Percentiles rank a stretch among this genome's conserved stretches.
Evolutionary conservation across 1,140 invertebrate species (phyloP).

Genomic region (Drosophila tani): DNA sequence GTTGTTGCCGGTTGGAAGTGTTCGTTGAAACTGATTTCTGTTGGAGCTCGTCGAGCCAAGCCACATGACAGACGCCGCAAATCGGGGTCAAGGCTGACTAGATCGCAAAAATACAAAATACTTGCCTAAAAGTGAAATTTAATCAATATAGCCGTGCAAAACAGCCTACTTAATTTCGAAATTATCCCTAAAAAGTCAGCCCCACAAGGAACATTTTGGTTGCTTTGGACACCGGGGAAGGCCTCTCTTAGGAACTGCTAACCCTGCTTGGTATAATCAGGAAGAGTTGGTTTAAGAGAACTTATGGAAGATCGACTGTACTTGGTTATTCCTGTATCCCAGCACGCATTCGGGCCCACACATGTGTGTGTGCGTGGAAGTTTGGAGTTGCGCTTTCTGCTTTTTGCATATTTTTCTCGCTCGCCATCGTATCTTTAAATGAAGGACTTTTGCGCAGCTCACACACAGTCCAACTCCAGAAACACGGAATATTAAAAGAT

Average conservation of each 20-base stretch:
- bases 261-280: too few relatives aligned
- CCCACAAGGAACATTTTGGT: too few relatives aligned
- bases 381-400: slow-evolving; percentile 48
- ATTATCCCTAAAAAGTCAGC: too few relatives aligned
- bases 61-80: not conserved
- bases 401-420: slow-evolving; percentile 54
- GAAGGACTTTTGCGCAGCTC: slow-evolving; percentile 80
- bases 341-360: slow-evolving; percentile 25
- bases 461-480: slow-evolving; percentile 26
- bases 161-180: too few relatives aligned
- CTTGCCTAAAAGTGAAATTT: too few relatives aligned
- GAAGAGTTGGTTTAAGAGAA: too few relatives aligned
- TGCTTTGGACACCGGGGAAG: too few relatives aligned
- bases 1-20: not conserved
- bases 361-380: not conserved
- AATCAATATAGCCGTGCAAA: too few relatives aligned
- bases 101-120: not conserved
- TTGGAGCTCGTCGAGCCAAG: not conserved
- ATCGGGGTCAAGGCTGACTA: not conserved
- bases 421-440: slow-evolving; percentile 77
- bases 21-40: not conserved
- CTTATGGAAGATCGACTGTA: slow-evolving; percentile 25
- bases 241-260: too few relatives aligned
- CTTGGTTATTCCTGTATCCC: slow-evolving; percentile 26
- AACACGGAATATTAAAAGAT: not conserved